Base-by-base conservation (phyloP, 2,113 vertebrate species). In the Ranitomeya variabilis region DNA sequence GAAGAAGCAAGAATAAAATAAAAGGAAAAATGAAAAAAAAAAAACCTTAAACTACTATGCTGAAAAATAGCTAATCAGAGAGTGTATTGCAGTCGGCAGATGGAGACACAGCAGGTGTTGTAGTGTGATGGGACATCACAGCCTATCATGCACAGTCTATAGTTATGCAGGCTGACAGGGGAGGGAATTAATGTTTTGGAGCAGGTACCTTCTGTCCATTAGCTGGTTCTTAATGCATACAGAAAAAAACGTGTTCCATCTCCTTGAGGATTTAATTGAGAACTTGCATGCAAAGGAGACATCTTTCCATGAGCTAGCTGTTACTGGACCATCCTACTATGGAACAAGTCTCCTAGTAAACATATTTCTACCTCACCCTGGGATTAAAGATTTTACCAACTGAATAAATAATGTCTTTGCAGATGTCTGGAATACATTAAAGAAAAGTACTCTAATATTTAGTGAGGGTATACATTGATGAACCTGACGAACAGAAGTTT, bases 91-190 rank as follows among this genome's bases (percentile, higher is more conserved):
- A 10, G 91, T 92, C 8, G 91, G 95, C 98, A 99, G 97, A 98
- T 98, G 97, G 97, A 95, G 94, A 95, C 97, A 95, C 98, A 99
- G 97, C 97, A 98, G 97, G 97, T 97, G 96, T 95, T 92, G 76
- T 80, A 89, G 92, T 91, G 95, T 92, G 91, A 91, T 94, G 96
- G 95, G 96, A 95, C 95, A 91, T 91, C 88, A 93, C 94, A 94
- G 97, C 94, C 95, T 94, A 94, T 97, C 95, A 95, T 95, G 95
- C 95, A 90, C 90, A 91, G 95, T 96, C 94, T 89, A 93, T 94
- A 93, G 91, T 94, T 96, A 98, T 97, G 94, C 93, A 94, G 94
- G 91, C 92, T 98, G 97, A 98, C 98, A 97, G 96, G 94, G 87
- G 92, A 91, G 96, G 95, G 96, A 97, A 96, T 96, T 95, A 93